Evolutionary conservation across 1,140 invertebrate genomes (phyloP).

Genomic region (Bathynomus jamesi): DNA sequence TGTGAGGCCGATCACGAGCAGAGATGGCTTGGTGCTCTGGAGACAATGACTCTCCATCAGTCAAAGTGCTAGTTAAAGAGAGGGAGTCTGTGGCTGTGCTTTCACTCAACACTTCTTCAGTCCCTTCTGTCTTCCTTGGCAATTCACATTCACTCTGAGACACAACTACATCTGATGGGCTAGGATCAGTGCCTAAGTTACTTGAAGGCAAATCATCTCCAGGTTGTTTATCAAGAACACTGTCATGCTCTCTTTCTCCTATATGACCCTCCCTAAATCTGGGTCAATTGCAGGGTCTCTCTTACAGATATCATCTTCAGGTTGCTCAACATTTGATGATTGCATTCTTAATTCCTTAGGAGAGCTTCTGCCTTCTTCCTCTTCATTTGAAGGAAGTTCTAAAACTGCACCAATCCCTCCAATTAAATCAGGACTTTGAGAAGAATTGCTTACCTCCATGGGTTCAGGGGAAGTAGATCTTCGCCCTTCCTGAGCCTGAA

Average conservation of each 20-base stretch:
- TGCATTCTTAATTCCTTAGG: no score
- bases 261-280: no score
- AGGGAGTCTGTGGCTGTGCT: conserved; percentile 22
- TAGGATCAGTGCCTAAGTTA: no score
- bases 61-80: conserved; percentile 23
- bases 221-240: no score
- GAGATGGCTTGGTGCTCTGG: conserved; percentile 4
- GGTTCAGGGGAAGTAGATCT: neutral
- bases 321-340: no score
- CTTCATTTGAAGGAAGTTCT: neutral
- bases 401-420: conserved; percentile 8
- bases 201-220: no score
- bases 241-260: no score
- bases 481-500: neutral
- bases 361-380: no score
- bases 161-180: no score
- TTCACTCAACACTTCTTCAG: conserved; percentile 12
- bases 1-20: neutral
- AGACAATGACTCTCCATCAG: conserved; percentile 18
- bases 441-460: neutral
- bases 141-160: no score
- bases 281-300: no score
- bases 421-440: conserved; percentile 19
- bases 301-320: no score
- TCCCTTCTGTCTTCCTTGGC: neutral